phyloP scores from a whole-genome alignment of 1,140 invertebrate species.

The Aporrectodea caliginosa region DNA sequence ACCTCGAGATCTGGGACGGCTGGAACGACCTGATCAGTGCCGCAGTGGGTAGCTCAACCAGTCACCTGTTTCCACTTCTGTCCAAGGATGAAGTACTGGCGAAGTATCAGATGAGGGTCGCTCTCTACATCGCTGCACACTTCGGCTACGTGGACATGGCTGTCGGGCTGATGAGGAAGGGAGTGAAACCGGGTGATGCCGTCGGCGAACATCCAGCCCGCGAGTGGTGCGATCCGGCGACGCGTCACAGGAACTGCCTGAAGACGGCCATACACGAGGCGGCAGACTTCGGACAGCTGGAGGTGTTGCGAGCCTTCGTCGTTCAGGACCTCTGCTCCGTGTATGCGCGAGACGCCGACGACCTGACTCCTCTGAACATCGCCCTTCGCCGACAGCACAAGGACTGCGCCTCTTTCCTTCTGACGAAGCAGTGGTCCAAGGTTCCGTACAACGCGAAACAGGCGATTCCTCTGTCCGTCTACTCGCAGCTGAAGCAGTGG shows the following conservation, averaged over 20 bases:
- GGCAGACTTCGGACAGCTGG: constrained; percentile 47
- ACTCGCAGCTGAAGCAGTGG: constrained; percentile 47
- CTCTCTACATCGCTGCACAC: constrained; percentile 51
- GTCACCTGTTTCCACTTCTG: constrained; percentile 42
- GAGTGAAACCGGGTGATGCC: constrained; percentile 45
- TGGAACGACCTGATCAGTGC: constrained; percentile 53
- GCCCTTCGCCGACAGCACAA: constrained; percentile 47
- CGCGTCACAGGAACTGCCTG: constrained; percentile 43
- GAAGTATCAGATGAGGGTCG: constrained; percentile 50
- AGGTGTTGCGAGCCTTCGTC: constrained; percentile 50
- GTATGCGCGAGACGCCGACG: constrained; percentile 47
- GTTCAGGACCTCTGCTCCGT: constrained; percentile 48
- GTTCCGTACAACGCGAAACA: constrained; percentile 34
- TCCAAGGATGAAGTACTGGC: constrained; percentile 44
- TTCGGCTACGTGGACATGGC: constrained; percentile 53
- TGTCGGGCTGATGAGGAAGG: constrained; percentile 42
- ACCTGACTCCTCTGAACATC: constrained; percentile 47
- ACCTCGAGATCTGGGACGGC: constrained; percentile 54
- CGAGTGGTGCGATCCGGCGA: constrained; percentile 45
- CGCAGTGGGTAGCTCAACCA: constrained; percentile 48
- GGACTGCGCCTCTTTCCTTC: constrained; percentile 49
- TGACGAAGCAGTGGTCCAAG: constrained; percentile 53
- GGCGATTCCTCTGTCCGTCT: constrained; percentile 45
- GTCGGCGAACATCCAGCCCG: constrained; percentile 50
- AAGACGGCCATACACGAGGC: constrained; percentile 52